Evolutionary conservation across 2,888 invertebrate species (phyloP).

Genomic region (Polietes domitor): DNA sequence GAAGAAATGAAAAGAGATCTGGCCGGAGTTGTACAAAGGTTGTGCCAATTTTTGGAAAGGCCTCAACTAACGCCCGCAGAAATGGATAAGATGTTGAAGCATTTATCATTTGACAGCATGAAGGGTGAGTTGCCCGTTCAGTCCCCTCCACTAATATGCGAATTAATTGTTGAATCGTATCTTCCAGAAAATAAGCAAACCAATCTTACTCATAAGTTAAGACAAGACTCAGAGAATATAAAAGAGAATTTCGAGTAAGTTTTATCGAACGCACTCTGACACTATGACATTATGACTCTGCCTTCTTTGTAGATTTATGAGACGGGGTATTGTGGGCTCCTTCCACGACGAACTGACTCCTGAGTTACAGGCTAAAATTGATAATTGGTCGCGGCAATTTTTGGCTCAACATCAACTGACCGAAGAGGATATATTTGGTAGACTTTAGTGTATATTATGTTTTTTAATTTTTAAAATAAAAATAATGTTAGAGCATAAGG

Average conservation of each 20-base stretch:
- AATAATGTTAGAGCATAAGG: too few relatives aligned
- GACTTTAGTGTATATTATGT: too few relatives aligned
- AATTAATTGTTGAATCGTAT: neutral
- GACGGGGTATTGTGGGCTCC: slow-evolving; percentile 69
- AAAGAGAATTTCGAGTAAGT: slow-evolving; percentile 60
- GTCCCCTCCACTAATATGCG: too few relatives aligned
- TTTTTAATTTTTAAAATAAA: too few relatives aligned
- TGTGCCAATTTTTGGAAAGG: slow-evolving; percentile 55
- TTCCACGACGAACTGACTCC: slow-evolving; percentile 67
- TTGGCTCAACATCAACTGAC: slow-evolving; percentile 55
- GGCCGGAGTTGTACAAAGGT: slow-evolving; percentile 51
- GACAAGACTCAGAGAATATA: neutral
- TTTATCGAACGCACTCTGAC: too few relatives aligned
- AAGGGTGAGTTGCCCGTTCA: slow-evolving; percentile 42
- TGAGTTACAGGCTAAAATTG: slow-evolving; percentile 54
- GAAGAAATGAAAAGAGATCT: slow-evolving; percentile 72
- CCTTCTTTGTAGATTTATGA: slow-evolving; percentile 66
- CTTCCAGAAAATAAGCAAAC: neutral
- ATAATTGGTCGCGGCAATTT: slow-evolving; percentile 60
- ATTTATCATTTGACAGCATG: slow-evolving; percentile 68
- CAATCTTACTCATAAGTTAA: slow-evolving; percentile 13
- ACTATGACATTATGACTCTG: too few relatives aligned
- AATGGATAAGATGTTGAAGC: slow-evolving; percentile 47
- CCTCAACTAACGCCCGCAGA: slow-evolving; percentile 23
- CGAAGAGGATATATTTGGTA: slow-evolving; percentile 68